These are phyloP conservation scores for Gymnorhina tibicen DNA, from an alignment of 2,113 vertebrate genomes.

Conservation along the genomic window DNA sequence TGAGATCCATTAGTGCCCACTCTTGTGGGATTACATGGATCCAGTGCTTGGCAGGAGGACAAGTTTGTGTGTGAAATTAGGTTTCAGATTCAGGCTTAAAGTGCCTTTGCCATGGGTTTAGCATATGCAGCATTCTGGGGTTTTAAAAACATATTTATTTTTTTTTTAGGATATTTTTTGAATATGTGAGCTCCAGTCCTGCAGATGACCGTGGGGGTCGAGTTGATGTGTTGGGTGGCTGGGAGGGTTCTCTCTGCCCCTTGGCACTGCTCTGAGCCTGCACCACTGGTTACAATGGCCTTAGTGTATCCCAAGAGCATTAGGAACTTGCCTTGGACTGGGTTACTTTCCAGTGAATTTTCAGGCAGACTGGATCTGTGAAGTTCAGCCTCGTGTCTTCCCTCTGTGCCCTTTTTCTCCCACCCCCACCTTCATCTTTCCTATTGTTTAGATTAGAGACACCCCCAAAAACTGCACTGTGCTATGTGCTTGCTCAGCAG, in stretches of 20 bases:
- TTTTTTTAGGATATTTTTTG: background rate
- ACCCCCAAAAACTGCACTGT: background rate
- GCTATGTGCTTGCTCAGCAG: background rate
- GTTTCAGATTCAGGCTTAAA: background rate
- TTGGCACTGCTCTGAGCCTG: background rate
- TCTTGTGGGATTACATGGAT: fast-evolving
- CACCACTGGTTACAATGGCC: background rate
- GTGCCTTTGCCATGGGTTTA: background rate
- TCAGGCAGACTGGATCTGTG: background rate
- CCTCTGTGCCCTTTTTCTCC: background rate
- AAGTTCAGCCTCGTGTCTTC: background rate
- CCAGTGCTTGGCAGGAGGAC: background rate
- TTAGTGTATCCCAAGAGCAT: background rate
- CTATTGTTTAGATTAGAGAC: background rate
- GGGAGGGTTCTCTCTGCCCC: background rate
- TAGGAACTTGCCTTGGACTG: background rate
- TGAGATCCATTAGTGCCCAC: background rate
- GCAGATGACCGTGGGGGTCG: fast-evolving
- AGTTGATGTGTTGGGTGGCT: background rate
- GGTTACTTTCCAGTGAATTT: background rate
- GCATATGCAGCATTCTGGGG: background rate
- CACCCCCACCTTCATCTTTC: background rate
- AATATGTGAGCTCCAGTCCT: background rate
- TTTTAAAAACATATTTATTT: background rate
- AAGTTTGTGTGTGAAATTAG: no score